Base-by-base conservation (phyloP, 64 coral and sea anemone species). In the Catalaphyllia jardinei region DNA sequence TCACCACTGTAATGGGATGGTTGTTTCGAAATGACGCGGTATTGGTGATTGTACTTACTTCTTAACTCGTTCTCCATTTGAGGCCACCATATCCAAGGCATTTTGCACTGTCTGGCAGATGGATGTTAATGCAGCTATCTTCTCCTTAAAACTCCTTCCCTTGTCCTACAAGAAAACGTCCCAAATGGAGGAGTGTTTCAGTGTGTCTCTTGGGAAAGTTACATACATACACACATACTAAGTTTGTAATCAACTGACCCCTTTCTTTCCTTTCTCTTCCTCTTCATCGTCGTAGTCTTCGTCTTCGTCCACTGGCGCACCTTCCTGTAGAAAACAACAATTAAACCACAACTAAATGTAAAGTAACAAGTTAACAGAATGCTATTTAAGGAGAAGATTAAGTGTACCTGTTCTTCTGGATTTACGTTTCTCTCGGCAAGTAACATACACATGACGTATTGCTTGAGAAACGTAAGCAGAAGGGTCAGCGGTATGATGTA, bases 141-240 rank as follows among this genome's bases (percentile, higher is more conserved):
- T 99, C 49, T 99, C 97, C 73, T 99, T 99, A 52, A 99, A 99
- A 71, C 93, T 99, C 50, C 93, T 99, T 28, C 97, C 97, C 93
- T 99, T 95, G 63, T 95, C 97, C 94, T 99, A 64, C 0, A 88
- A 35, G 86, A 89, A 10, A 62, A n/a, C 20, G 39, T 29, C 62
- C 27, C 8, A 84, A 50, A 65, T 24, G 15, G 15, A 57, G 10
- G 15, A 57, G 54, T 16, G 8, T 81, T 24, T n/a, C 29, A 86
- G 3, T 60, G 4, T 29, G 65, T 27, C 24, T 25, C 65, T n/a
- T 25, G 9, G 10, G 11, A 69, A 65, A 11, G 25, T n/a, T 27
- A 24, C 22, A 27, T 1, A 25, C 6, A 27, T 27, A 24, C 22
- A 27, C 0, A 25, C 6, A 27, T n/a, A 24, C 10, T 69, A 2